Percentiles rank a stretch among this genome's conserved stretches.
These are phyloP conservation scores for Genyomyrus donnyi DNA, from an alignment of 2,113 vertebrate species.

Conservation along the genomic window DNA sequence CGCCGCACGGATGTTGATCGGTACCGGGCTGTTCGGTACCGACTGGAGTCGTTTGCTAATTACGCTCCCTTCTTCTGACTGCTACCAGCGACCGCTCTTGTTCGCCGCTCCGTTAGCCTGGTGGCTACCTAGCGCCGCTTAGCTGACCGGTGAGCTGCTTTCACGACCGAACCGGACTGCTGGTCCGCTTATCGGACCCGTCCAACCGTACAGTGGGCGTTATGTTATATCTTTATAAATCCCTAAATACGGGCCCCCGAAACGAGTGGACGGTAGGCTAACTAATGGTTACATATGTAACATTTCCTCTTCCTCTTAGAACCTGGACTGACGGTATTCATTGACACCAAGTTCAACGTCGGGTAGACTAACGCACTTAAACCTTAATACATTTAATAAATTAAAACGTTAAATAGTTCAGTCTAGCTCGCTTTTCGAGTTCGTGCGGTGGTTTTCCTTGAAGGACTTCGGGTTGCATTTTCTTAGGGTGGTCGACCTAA, in stretches of 20 bases:
- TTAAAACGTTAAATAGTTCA: background rate
- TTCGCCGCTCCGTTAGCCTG: background rate
- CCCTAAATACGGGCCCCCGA: background rate
- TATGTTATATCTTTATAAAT: background rate
- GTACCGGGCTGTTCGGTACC: background rate
- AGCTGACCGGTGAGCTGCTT: background rate
- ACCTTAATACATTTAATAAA: background rate
- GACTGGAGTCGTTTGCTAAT: background rate
- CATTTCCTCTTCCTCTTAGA: constrained; percentile 22
- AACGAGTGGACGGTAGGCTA: background rate
- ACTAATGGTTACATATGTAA: background rate
- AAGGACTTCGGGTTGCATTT: background rate
- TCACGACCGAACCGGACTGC: background rate
- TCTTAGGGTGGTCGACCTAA: background rate
- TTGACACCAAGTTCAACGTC: background rate
- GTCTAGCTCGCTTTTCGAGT: background rate
- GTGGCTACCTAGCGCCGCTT: background rate
- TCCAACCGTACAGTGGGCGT: background rate
- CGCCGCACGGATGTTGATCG: background rate
- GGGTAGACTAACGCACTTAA: background rate
- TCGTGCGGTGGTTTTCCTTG: background rate
- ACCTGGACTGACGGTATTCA: background rate
- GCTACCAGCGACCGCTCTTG: background rate
- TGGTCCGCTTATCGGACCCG: background rate
- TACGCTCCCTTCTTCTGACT: background rate